Base-by-base conservation (phyloP, 1,140 invertebrate species). In the Hermetia illucens region DNA sequence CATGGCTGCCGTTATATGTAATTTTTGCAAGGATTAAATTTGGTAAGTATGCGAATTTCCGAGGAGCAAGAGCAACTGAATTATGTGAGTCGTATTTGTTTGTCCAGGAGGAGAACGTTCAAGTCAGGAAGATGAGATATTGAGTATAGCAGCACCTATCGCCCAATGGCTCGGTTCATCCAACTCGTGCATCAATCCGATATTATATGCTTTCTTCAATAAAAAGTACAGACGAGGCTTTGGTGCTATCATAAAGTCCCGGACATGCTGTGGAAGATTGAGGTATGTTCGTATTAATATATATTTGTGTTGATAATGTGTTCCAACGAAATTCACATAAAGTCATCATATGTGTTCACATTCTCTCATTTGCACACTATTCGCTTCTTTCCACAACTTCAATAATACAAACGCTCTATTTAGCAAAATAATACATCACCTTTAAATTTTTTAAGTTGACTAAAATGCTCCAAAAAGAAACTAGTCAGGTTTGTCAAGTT, bases 161-260 rank as follows among this genome's bases (percentile, higher is more conserved):
- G 90, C 92, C 0, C 92, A 97, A 61, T 97, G 93, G 92, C 66
- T 97, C 2, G 93, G 91, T 0, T 78, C 88, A 0, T 89, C 90
- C 15, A 97, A 97, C 60, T 92, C 88, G 20, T 95, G 90, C 68
- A 90, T 98, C 48, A 98, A 98, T 64, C 94, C 94, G 0, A 81
- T 58, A 30, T 72, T 98, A n/a, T 97, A 97, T 62, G 90, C 91
- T 1, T 93, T 90, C 60, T 94, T 95, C 66, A 95, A 94, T 60
- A 90, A 93, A 48, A 96, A 96, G 58, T 97, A 92, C 57, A 70
- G 91, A 2, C 78, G 83, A 27, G 92, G 92, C 2, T 97, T 96
- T 62, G 74, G 83, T 3, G 86, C 86, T 6, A 85, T 94, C 20
- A 70, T 93, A 1, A 81, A 84, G 55, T 85, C 81, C 44, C 70